phyloP scores from a whole-genome alignment of 2,888 invertebrate species.

The Dorcus hopei region DNA sequence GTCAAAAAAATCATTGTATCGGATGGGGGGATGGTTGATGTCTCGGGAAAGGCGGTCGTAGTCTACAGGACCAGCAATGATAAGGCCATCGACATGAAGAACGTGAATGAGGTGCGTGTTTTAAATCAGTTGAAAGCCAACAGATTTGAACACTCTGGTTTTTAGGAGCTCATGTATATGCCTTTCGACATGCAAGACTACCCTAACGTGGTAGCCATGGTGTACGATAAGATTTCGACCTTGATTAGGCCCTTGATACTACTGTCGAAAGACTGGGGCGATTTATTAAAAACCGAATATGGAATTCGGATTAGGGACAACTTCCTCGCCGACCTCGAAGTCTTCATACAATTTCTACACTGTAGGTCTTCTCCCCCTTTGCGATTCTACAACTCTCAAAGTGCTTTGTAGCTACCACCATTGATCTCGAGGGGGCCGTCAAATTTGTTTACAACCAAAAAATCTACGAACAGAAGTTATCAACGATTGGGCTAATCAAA shows the following conservation, averaged over 20 bases:
- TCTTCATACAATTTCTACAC: slow-evolving; percentile 54
- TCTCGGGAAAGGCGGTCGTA: slow-evolving; percentile 65
- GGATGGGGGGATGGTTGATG: slow-evolving; percentile 56
- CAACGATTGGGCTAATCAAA: slow-evolving; percentile 59
- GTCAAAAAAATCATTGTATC: slow-evolving; percentile 62
- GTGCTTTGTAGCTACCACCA: slow-evolving; percentile 57
- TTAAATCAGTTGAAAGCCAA: background rate
- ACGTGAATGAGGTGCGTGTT: slow-evolving; percentile 62
- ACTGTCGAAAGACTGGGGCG: slow-evolving; percentile 55
- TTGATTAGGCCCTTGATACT: slow-evolving; percentile 50
- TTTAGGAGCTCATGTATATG: slow-evolving; percentile 41
- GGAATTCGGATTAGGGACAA: slow-evolving; percentile 52
- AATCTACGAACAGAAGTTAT: slow-evolving; percentile 58
- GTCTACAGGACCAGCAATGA: slow-evolving; percentile 63
- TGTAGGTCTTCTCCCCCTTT: slow-evolving; percentile 44
- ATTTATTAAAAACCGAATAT: slow-evolving; percentile 49
- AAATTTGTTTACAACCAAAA: slow-evolving; percentile 59
- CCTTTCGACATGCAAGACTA: slow-evolving; percentile 38
- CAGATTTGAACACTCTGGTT: slow-evolving; percentile 3
- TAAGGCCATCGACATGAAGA: slow-evolving; percentile 60
- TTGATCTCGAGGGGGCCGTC: slow-evolving; percentile 62
- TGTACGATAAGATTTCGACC: slow-evolving; percentile 37
- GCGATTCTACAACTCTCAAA: background rate
- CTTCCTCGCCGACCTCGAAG: slow-evolving; percentile 58
- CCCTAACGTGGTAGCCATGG: slow-evolving; percentile 36